Base-by-base conservation (phyloP, 2,888 invertebrate genomes). In the Quadroppia sp. region DNA sequence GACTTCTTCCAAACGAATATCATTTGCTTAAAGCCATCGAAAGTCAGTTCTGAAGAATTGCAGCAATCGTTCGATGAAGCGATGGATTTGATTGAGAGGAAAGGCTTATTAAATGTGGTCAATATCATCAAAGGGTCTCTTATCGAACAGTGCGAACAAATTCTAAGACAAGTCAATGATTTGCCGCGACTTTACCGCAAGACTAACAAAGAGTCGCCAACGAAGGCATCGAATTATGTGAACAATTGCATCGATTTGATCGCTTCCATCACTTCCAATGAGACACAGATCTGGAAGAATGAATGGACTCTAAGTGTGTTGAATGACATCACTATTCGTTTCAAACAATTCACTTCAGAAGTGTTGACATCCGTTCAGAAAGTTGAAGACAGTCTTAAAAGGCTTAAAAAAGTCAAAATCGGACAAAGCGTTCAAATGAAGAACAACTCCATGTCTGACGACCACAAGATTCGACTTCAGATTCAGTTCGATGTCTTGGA, bases 391-490 rank as follows among this genome's bases (percentile, higher is more conserved):
- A 95, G 95, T 74, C 84, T 98, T 77, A 88, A 92, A 81, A 87
- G 94, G 79, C 85, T 98, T 81, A 95, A 94, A 83, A 89, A 90
- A 82, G 89, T 90, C 25, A 86, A 91, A 77, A 90, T 90, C 75
- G 86, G 86, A 20, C 42, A n/a, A 25, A 40, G 15, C 28, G 30
- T 17, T 9, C 40, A 36, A 25, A 48, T 42, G 45, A 72, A 36
- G 42, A 71, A 28, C 32, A 20, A 67, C n/a, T 48, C 45, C 11
- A 84, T 88, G 77, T 88, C 88, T 32, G 97, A 97, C 81, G 96
- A 96, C 81, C 93, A 94, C 81, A 98, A 97, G 84, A 97, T 97
- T 81, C 86, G 95, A 61, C 86, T 90, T 75, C 97, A 97, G 82
- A 86, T 97, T 42, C 88, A 89, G 78, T 87, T 94, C 25, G 97